These are phyloP conservation scores for Trisateles emortualis DNA, from an alignment of 2,888 invertebrate species.

Conservation along the genomic window DNA sequence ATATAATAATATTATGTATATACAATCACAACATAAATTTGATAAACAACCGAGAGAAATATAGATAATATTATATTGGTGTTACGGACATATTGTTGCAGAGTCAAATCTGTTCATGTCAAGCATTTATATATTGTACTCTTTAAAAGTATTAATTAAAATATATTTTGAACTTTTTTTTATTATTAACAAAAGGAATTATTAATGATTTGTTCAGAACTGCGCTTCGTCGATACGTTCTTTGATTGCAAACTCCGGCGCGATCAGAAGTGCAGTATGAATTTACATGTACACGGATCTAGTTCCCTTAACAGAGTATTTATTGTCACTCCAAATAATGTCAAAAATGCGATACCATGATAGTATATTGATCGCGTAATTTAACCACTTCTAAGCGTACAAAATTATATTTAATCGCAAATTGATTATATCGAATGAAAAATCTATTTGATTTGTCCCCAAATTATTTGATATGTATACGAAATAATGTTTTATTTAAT, in stretches of 20 bases:
- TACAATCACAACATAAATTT: constrained; percentile 86
- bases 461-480: constrained; percentile 78
- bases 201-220: constrained; percentile 53
- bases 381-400: constrained; percentile 49
- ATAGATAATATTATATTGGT: constrained; percentile 71
- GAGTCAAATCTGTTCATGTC: constrained; percentile 51
- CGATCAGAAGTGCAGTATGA: constrained; percentile 38
- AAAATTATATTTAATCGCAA: constrained; percentile 49
- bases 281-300: constrained; percentile 56
- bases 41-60: constrained; percentile 84
- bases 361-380: constrained; percentile 42
- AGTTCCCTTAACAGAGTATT: constrained; percentile 64
- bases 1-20: constrained; percentile 79
- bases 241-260: constrained; percentile 23
- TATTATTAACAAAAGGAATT: constrained; percentile 46
- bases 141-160: constrained; percentile 60
- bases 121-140: constrained; percentile 60
- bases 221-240: constrained; percentile 31
- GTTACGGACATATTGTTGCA: constrained; percentile 62
- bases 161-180: constrained; percentile 63
- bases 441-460: constrained; percentile 53
- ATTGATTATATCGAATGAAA: constrained; percentile 49
- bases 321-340: constrained; percentile 69
- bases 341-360: constrained; percentile 41
- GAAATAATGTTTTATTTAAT: constrained; percentile 60